Conservation (phyloP, 2,797 vertebrate genomes). For the Podarcis lilfordi region DNA sequence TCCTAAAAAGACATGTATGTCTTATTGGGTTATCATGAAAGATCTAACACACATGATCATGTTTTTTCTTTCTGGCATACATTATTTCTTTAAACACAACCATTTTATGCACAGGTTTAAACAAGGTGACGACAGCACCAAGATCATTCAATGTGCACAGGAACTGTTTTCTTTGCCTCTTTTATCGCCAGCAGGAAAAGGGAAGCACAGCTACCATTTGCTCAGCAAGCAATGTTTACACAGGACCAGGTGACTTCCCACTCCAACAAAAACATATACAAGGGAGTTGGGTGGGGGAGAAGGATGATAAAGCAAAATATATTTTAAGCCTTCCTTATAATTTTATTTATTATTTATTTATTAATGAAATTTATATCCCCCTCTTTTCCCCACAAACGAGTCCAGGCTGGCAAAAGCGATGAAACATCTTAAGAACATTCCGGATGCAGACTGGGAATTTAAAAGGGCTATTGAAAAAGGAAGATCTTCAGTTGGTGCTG, state of each 20-base stretch:
- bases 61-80: no score
- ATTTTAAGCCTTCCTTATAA: no score
- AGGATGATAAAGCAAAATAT: neutral
- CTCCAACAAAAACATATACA: neutral
- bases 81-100: neutral
- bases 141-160: neutral
- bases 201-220: neutral
- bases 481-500: no score
- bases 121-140: neutral
- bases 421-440: no score
- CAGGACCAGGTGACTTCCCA: fast-evolving
- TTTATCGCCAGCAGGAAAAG: neutral
- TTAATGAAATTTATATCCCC: no score
- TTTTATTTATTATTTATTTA: no score
- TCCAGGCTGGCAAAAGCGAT: no score
- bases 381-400: no score
- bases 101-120: neutral
- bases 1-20: conserved; percentile 75
- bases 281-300: neutral
- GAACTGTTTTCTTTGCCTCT: neutral
- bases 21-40: neutral
- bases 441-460: no score
- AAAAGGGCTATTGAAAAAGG: no score
- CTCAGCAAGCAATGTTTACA: fast-evolving
- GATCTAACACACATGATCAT: neutral